Evolutionary conservation across 1,140 invertebrate genomes (phyloP).

Genomic region (Pseudoatta argentina): DNA sequence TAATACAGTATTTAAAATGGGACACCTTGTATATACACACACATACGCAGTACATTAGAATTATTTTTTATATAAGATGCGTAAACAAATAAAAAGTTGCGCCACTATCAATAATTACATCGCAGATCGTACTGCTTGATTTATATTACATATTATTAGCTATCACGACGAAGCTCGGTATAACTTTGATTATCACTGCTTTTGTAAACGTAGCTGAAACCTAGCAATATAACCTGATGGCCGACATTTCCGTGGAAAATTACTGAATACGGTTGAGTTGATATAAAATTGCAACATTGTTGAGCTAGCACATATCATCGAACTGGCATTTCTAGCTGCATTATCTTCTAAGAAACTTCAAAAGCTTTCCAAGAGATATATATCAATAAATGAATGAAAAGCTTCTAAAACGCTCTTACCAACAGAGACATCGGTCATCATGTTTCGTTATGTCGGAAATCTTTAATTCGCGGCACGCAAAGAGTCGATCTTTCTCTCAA

Average conservation of each 20-base stretch:
- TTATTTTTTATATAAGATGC: neutral
- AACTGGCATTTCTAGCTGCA: neutral
- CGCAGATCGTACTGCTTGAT: slow-evolving; percentile 25
- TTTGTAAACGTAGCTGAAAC: slow-evolving; percentile 42
- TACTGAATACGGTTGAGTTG: neutral
- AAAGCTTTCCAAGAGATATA: neutral
- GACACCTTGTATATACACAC: too few relatives aligned
- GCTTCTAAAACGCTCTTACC: neutral
- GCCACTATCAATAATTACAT: slow-evolving; percentile 25
- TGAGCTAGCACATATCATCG: neutral
- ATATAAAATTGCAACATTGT: neutral
- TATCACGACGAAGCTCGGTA: slow-evolving; percentile 49
- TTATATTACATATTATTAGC: slow-evolving; percentile 15
- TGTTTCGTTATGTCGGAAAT: slow-evolving; percentile 24
- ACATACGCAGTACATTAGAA: too few relatives aligned
- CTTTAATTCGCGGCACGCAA: slow-evolving; percentile 19
- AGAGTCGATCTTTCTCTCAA: neutral
- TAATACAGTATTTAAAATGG: too few relatives aligned
- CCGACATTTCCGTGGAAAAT: slow-evolving; percentile 27
- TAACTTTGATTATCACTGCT: slow-evolving; percentile 60
- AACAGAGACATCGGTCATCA: slow-evolving; percentile 34
- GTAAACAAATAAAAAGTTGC: slow-evolving; percentile 1
- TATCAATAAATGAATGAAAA: neutral
- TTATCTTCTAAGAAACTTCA: neutral
- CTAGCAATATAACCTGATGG: slow-evolving; percentile 40